Base-by-base conservation (phyloP, 35 echinoderm and acorn worm species). In the Apostichopus californicus region DNA sequence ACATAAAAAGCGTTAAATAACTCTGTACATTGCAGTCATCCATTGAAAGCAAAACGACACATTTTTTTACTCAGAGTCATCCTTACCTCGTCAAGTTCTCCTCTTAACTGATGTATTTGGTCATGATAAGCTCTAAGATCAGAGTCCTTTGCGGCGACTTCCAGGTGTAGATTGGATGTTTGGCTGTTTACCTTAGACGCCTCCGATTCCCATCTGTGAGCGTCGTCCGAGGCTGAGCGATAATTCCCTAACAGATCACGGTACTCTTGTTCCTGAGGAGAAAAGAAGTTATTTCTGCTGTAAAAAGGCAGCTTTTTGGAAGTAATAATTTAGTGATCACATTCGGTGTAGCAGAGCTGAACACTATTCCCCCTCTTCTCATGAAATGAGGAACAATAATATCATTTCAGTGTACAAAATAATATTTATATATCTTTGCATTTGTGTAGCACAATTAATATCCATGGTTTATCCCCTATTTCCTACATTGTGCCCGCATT, bases 181-280 rank as follows among this genome's bases (percentile, higher is more conserved):
- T 93, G 83, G 8, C 92, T 89, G 6, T 86, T 81, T 28, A 91
- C 92, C 91, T 98, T 90, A 4, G 92, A 73, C 5, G 92, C 97
- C 57, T 98, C 97, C 5, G 91, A 92, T 79, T 98, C 97, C 97
- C 95, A 96, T 18, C 90, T 83, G 21, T 98, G 94, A 13, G 97
- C 97, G 77, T 98, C 95, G 0, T 87, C 87, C 0, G 97, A 86
- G 1, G 89, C 97, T 18, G 93, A 77, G 1, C 97, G 95, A 68
- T 98, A 98, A 55, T 98, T 98, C 9, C 93, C 95, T 6, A 98
- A 78, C 1, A 98, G 97, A 78, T 93, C 93, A n/a, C 91, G 57
- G 71, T 98, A 92, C 78, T 98, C 97, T 93, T 93, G 91, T 77
- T 96, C 97, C 95, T 98, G 25, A 6, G 54, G 4, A 46, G 34